phyloP scores from a whole-genome alignment of 1,140 invertebrate species.

The Drosophila paulistorum region DNA sequence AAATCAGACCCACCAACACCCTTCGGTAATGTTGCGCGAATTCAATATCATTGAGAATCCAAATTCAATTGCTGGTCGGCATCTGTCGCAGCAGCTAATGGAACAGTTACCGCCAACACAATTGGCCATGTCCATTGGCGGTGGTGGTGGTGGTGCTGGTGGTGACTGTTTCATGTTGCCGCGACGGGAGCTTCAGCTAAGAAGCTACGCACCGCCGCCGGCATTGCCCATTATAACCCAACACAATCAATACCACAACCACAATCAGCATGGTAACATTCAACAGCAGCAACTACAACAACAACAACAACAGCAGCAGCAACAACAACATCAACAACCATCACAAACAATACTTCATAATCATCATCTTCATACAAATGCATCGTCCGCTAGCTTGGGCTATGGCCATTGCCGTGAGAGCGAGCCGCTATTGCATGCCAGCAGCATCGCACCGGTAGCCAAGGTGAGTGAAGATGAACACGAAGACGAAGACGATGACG shows the following conservation, averaged over 20 bases:
- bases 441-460: constrained; percentile 82
- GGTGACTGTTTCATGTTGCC: constrained; percentile 66
- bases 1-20: constrained; percentile 58
- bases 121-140: constrained; percentile 17
- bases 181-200: constrained; percentile 36
- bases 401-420: constrained; percentile 85
- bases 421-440: constrained; percentile 87
- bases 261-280: constrained; percentile 54
- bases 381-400: constrained; percentile 71
- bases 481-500: constrained; percentile 20
- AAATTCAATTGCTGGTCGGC: constrained; percentile 64
- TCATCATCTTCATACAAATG: constrained; percentile 68
- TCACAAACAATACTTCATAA: constrained; percentile 50
- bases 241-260: constrained; percentile 53
- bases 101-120: constrained; percentile 58
- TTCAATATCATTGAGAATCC: constrained; percentile 83
- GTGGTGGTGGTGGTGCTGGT: constrained; percentile 9
- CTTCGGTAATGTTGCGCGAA: constrained; percentile 80
- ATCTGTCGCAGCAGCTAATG: constrained; percentile 45
- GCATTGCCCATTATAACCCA: constrained; percentile 60
- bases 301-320: constrained; percentile 58
- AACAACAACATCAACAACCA: constrained; percentile 58
- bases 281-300: constrained; percentile 41
- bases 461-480: constrained; percentile 75
- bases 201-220: constrained; percentile 56